Evolutionary conservation across 1,140 invertebrate genomes (phyloP), one percentile per base, ranked within the genome.

Genomic region (Spodoptera frugiperda): DNA sequence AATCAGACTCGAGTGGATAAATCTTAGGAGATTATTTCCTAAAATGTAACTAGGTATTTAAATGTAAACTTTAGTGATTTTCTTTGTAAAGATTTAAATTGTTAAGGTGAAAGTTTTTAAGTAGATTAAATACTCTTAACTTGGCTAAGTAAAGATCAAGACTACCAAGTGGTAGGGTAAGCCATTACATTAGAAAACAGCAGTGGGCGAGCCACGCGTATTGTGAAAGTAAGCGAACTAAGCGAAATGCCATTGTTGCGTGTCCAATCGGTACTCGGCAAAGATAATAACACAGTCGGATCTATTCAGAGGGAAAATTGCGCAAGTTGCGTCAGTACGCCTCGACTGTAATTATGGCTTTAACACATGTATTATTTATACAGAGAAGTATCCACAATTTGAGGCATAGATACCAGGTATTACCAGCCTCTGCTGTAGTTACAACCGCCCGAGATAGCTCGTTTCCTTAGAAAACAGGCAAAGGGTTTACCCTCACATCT

Each of bases 141-240:
- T 39, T 9, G 8, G 33, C 33, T 39, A 39, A 39, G 33, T 10
- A 10, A n/a, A 30, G 25, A 30, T 25, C 54, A 4, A 5, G 6
- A 25, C 11, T 44, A 5, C 15, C 59, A 5, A 15, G 1, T 11
- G 14, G 5, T 12, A 48, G 19, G 63, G 48, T 15, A 11, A 19
- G n/a, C 12, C 49, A 25, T 14, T 14, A 74, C 53, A 71, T 79
- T 85, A 87, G 85, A 87, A 85, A 90, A 80, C 82, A 17, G 14
- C 33, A 53, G 75, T 80, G 72, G 82, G 82, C 78, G 73, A 82
- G 73, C 81, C 53, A 78, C 61, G 83, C 84, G 86, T 86, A 87
- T 87, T 89, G 89, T 90, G 91, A 92, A 93, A 93, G 91, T 90
- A 84, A 91, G 85, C 84, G 84, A 88, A 87, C 79, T 82, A 75